A percentile compares a stretch with the other conserved stretches of the same genome.
Conservation (phyloP, 2,797 vertebrate genomes). For the Mormyrops boulengeri region DNA sequence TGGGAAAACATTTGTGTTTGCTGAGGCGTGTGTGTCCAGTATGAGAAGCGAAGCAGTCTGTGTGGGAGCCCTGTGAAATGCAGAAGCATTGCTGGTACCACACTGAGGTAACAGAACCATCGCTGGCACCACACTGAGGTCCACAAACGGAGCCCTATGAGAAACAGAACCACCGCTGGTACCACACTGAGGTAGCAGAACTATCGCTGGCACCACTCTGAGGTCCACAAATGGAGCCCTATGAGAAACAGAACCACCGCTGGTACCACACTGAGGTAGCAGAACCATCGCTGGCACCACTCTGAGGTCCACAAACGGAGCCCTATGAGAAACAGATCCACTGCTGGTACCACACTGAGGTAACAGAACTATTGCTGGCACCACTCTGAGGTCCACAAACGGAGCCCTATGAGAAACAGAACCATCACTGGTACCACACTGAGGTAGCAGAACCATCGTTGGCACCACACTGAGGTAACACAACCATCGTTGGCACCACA, state of each 20-base stretch:
- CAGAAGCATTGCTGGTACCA: neutral
- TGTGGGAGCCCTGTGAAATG: neutral
- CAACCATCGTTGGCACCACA: neutral
- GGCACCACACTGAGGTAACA: neutral
- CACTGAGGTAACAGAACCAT: neutral
- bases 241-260: neutral
- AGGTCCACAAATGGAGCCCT: neutral
- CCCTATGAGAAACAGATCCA: too few relatives aligned
- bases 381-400: too few relatives aligned
- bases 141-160: neutral
- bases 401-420: neutral
- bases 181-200: neutral
- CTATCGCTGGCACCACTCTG: neutral
- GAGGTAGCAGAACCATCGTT: too few relatives aligned
- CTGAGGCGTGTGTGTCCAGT: neutral
- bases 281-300: neutral
- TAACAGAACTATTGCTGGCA: too few relatives aligned
- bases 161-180: too few relatives aligned
- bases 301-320: neutral
- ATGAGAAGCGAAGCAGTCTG: neutral
- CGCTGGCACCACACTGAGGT: neutral
- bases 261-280: neutral
- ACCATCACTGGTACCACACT: neutral
- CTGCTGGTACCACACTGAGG: too few relatives aligned
- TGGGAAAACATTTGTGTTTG: neutral